Conservation (phyloP, 2,797 vertebrate species). For the Gymnothorax reevesii region DNA sequence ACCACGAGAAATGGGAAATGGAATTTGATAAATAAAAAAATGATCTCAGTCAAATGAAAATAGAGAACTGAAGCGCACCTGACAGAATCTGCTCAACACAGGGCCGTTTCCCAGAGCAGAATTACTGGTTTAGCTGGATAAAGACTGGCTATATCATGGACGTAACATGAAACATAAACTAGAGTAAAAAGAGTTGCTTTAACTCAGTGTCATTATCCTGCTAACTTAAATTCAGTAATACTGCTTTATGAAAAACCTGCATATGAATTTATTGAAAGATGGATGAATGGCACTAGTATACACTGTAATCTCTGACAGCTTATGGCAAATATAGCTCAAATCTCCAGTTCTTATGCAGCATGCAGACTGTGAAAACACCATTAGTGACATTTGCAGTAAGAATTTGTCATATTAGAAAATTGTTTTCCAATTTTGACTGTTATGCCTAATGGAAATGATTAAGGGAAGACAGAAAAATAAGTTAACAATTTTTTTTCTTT, state of each 20-base stretch:
- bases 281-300: not conserved
- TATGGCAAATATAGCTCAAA: not conserved
- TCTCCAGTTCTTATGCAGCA: not conserved
- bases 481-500: not conserved
- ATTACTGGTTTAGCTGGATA: too few relatives aligned
- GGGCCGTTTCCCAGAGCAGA: conserved; percentile 58
- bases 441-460: not conserved
- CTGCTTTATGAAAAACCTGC: too few relatives aligned
- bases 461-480: not conserved
- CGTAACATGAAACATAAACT: too few relatives aligned
- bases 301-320: not conserved
- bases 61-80: conserved; percentile 73
- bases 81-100: conserved; percentile 81
- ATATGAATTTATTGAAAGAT: not conserved
- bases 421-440: too few relatives aligned
- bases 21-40: conserved; percentile 69
- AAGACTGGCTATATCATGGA: too few relatives aligned
- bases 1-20: conserved; percentile 81
- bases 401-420: not conserved
- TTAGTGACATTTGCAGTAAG: not conserved
- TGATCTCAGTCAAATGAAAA: conserved; percentile 47
- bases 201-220: too few relatives aligned
- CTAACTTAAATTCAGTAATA: too few relatives aligned
- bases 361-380: not conserved
- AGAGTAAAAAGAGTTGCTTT: too few relatives aligned